Conservation (phyloP, 2,113 vertebrate genomes). For the Philantomba maxwellii region DNA sequence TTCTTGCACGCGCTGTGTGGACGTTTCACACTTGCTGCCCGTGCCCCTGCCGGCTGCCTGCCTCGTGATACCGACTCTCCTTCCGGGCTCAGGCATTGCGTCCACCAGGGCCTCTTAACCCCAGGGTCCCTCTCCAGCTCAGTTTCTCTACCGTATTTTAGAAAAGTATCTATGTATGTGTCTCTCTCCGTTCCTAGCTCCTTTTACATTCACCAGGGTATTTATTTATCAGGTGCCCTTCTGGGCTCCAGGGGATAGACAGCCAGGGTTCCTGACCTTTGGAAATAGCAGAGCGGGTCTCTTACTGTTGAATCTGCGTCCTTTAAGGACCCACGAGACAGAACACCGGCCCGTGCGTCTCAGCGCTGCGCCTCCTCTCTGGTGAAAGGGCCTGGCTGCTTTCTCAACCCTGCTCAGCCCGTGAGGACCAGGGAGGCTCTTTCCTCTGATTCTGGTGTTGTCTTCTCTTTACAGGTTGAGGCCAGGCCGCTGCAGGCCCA, state of each 20-base stretch:
- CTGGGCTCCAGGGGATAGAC: not conserved
- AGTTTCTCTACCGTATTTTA: not conserved
- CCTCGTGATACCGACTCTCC: rapidly evolving
- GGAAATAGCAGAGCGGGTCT: not conserved
- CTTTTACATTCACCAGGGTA: not conserved
- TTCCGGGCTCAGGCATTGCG: not conserved
- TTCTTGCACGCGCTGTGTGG: rapidly evolving
- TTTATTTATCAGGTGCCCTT: not conserved
- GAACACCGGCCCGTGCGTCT: rapidly evolving
- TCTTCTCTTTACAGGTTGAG: rapidly evolving
- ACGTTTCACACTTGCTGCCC: rapidly evolving
- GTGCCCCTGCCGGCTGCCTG: not conserved
- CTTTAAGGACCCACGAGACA: not conserved
- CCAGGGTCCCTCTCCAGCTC: not conserved
- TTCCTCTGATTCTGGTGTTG: rapidly evolving
- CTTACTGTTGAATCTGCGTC: not conserved
- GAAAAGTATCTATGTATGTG: not conserved
- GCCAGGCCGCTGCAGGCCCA: not conserved
- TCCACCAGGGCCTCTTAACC: no score
- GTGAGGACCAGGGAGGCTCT: not conserved
- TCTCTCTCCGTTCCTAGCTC: not conserved
- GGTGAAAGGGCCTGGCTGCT: not conserved
- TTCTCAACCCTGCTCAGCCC: rapidly evolving
- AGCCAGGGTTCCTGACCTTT: not conserved
- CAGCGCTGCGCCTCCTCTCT: rapidly evolving